phyloP scores from a whole-genome alignment of 2,888 invertebrate species.

The Chrysomela aeneicollis region DNA sequence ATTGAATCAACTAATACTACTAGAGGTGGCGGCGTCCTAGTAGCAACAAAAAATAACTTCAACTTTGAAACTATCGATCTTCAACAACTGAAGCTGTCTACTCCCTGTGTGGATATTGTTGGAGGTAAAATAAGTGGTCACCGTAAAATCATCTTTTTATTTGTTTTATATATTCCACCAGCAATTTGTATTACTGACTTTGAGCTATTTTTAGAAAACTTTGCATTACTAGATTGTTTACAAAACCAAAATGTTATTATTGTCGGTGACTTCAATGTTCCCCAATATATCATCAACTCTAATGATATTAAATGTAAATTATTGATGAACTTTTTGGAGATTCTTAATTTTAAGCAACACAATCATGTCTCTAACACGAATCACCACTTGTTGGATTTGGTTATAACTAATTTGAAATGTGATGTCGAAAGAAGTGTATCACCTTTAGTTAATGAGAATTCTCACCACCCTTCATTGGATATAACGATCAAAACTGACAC shows the following conservation, averaged over 20 bases:
- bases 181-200: neutral
- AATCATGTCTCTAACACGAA: constrained; percentile 5
- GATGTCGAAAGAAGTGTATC: neutral
- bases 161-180: constrained; percentile 19
- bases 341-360: neutral
- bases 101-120: constrained; percentile 1
- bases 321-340: neutral
- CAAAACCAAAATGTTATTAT: constrained; percentile 10
- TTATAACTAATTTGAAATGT: constrained; percentile 1
- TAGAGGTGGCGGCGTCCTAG: constrained; percentile 17
- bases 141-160: neutral
- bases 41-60: constrained; percentile 13
- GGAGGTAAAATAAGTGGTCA: constrained; percentile 9
- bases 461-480: constrained; percentile 1
- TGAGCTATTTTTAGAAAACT: constrained; percentile 12
- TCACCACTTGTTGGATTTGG: neutral
- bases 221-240: constrained; percentile 5
- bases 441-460: neutral
- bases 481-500: neutral
- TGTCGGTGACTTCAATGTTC: constrained; percentile 20
- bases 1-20: neutral
- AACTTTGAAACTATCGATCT: constrained; percentile 6
- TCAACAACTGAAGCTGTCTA: neutral
- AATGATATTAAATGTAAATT: too few species aligned
- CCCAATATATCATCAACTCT: neutral